phyloP scores from a whole-genome alignment of 2,113 vertebrate species.

The Penelope pileata region DNA sequence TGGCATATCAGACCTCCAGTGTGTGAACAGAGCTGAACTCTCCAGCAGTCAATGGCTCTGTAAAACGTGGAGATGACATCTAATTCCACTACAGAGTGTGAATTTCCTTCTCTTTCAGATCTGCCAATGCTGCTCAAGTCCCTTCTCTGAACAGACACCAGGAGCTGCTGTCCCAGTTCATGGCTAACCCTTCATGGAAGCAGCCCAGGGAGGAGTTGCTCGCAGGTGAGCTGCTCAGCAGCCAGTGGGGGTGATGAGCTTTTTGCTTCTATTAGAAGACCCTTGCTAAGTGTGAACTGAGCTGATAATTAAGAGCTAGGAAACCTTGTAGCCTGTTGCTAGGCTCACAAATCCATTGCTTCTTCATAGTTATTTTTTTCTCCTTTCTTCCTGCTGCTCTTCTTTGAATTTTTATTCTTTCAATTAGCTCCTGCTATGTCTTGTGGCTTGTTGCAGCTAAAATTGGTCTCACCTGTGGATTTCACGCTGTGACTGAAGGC shows the following conservation, averaged over 20 bases:
- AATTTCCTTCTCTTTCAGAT: not conserved
- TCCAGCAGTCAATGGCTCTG: not conserved
- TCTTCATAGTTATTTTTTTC: not conserved
- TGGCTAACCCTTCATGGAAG: not conserved
- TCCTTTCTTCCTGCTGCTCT: not conserved
- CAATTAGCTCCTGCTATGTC: not conserved
- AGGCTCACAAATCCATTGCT: not conserved
- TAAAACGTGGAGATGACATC: not conserved
- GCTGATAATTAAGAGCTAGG: not conserved
- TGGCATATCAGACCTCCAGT: not conserved
- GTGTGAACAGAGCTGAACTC: not conserved
- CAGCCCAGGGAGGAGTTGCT: not conserved
- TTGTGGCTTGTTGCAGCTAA: not conserved
- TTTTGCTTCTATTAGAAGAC: not conserved
- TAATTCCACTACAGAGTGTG: not conserved
- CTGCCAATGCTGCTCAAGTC: not conserved
- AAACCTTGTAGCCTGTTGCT: not conserved
- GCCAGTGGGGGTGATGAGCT: not conserved
- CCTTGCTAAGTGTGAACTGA: not conserved
- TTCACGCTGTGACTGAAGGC: not conserved
- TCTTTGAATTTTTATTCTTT: not conserved
- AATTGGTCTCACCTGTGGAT: not conserved
- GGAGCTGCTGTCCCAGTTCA: not conserved
- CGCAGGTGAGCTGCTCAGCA: conserved; percentile 14
- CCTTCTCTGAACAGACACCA: not conserved